Base-by-base conservation (phyloP, 2,113 vertebrate genomes). In the Nansenia antarctica region DNA sequence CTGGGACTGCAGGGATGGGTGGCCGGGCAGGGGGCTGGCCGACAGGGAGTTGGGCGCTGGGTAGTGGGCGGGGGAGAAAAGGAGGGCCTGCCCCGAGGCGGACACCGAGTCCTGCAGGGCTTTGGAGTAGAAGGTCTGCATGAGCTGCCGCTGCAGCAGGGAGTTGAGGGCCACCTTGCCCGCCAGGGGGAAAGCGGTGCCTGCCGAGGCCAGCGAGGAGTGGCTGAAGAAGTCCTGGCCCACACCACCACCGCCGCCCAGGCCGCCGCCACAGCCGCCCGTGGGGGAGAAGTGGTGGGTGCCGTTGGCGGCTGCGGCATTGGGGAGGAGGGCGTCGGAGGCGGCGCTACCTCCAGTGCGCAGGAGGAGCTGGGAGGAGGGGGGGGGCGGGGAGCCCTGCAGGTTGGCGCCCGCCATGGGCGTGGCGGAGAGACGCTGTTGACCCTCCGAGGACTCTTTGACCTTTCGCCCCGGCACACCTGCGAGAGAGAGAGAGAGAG, bases 41-140 rank as follows among this genome's bases (percentile, higher is more conserved):
- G 93, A 93, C 85, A 94, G 92, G 90, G 94, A 93, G 89, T 94
- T 94, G 94, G 93, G 92, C 89, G 94, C 91, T 89, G 92, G 93
- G 91, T 94, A 95, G 83, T 93, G 93, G 91, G 93, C 89, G 84
- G 94, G 93, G 87, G 93, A 86, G 89, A 95, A 96, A 88, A 95
- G 91, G 90, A 94, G 86, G 90, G 42, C 31, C 29, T 42, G 20
- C 29, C 67, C 35, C 26, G 93, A 92, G 90, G 94, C 92, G 81
- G 93, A 91, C 22, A 75, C 57, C 1, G 81, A 71, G 91, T 96
- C 95, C 92, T 96, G 95, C 86, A 95, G 92, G 80, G 95, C 94
- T 91, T 96, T 94, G 94, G 92, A 93, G 93, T 94, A 96, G 93
- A 95, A 94, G 92, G 93, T 94, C 90, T 96, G 95, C 92, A 95